A percentile compares a stretch with the other conserved stretches of the same genome.
phyloP scores from a whole-genome alignment of 2,888 invertebrate genomes.

The Clistopyga incitator region DNA sequence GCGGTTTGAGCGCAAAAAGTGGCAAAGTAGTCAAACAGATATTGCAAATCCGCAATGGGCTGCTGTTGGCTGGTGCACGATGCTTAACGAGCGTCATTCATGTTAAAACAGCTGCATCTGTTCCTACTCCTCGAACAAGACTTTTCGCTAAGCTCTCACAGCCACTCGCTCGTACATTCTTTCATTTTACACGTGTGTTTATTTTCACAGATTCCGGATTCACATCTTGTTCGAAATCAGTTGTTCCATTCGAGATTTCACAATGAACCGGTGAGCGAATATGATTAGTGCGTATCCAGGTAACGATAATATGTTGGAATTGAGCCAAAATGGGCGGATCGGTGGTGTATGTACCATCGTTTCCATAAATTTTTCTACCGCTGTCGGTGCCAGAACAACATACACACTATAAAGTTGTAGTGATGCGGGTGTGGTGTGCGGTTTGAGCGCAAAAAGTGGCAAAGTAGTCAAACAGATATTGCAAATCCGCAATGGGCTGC shows the following conservation, averaged over 20 bases:
- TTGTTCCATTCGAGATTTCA: no score
- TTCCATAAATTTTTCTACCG: slow-evolving; percentile 7
- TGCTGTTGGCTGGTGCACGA: slow-evolving; percentile 34
- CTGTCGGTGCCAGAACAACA: neutral
- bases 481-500: slow-evolving; percentile 44
- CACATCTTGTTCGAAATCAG: no score
- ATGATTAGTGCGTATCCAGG: neutral
- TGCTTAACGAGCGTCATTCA: slow-evolving; percentile 61
- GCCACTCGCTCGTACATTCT: no score
- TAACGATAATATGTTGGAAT: slow-evolving; percentile 18
- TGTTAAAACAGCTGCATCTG: no score
- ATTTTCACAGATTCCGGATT: no score
- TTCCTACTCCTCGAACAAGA: no score
- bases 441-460: slow-evolving; percentile 50
- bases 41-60: slow-evolving; percentile 48
- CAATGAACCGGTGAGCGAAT: neutral
- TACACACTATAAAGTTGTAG: neutral
- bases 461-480: slow-evolving; percentile 61
- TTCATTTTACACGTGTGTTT: no score
- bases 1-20: slow-evolving; percentile 47
- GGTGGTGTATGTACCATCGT: neutral
- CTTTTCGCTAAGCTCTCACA: no score
- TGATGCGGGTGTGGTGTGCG: slow-evolving; percentile 6
- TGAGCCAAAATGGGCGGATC: slow-evolving; percentile 35
- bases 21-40: slow-evolving; percentile 60